Base-by-base conservation (phyloP, 2,888 invertebrate genomes). In the Xestoiulus laeticollis region DNA sequence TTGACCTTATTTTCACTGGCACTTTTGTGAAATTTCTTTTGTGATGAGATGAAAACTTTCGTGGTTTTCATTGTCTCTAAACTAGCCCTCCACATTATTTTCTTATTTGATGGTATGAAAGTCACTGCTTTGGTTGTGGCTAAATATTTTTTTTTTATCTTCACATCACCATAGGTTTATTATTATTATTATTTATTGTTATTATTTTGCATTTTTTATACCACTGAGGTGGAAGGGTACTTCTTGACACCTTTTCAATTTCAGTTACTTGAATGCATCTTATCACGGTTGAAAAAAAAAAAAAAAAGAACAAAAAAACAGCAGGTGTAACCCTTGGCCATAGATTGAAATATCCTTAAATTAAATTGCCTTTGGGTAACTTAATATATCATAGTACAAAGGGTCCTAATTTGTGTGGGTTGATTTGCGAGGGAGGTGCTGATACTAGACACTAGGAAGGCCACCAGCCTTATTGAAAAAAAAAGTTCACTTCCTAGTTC, bases 341-440 rank as follows among this genome's bases (percentile, higher is more conserved):
- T 68, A 68, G 68, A 68, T 68, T 68, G 68, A 26, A 68, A 68
- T 68, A 68, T 22, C 8, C 68, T 68, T 26, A 38, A 38, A 68
- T 68, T 68, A 68, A 68, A 68, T 68, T 68, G 68, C 68, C 68
- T 68, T 68, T 68, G 68, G 68, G 68, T 68, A 68, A 68, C 68
- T 68, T 68, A 68, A 68, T 68, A 68, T 68, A 68, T 68, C 68
- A 68, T 22, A 26, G 68, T 68, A 68, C 68, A 68, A 68, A 68
- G 68, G 68, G 68, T 68, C 68, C 68, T 68, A 68, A 68, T 68
- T 68, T 68, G 68, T 68, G 68, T 68, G 68, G 68, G 68, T 68
- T 68, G 68, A 68, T 68, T 68, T 68, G 68, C 68, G 68, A 68
- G 68, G 68, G 68, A 68, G 68, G 68, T 68, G 68, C 68, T 68